These are phyloP conservation scores for Spinus olivaceus DNA, from an alignment of 2,797 vertebrate genomes.

Conservation along the genomic window DNA sequence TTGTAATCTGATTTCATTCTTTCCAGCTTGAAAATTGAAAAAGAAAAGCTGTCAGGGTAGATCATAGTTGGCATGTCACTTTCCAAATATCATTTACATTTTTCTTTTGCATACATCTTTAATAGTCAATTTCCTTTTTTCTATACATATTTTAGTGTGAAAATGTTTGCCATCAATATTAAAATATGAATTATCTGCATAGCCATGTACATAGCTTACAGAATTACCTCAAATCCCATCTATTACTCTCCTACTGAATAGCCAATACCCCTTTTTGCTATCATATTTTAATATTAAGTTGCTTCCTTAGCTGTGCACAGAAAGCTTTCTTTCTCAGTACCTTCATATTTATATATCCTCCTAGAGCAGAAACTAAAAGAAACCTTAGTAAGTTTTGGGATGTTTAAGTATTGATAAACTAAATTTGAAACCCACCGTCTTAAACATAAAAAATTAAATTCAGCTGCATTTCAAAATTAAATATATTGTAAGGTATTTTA, in stretches of 20 bases:
- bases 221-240: constrained; percentile 42
- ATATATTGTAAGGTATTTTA: neutral
- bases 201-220: constrained; percentile 27
- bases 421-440: neutral
- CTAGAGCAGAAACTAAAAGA: neutral
- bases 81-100: constrained; percentile 44
- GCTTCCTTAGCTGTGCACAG: neutral
- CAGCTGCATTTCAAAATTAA: neutral
- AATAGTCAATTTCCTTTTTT: constrained; percentile 46
- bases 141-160: constrained; percentile 60
- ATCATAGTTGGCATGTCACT: constrained; percentile 10
- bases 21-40: constrained; percentile 31
- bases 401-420: neutral
- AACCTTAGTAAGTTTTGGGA: neutral
- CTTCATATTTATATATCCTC: neutral
- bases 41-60: constrained; percentile 16
- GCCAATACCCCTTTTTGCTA: neutral
- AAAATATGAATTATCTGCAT: constrained; percentile 50
- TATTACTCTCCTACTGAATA: constrained; percentile 36
- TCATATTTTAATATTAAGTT: constrained; percentile 34
- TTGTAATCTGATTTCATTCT: constrained; percentile 34
- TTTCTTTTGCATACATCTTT: constrained; percentile 56
- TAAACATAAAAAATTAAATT: neutral
- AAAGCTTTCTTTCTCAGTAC: neutral
- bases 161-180: constrained; percentile 68